Base-by-base conservation (phyloP, 1,140 invertebrate species). In the Leptinotarsa texana region DNA sequence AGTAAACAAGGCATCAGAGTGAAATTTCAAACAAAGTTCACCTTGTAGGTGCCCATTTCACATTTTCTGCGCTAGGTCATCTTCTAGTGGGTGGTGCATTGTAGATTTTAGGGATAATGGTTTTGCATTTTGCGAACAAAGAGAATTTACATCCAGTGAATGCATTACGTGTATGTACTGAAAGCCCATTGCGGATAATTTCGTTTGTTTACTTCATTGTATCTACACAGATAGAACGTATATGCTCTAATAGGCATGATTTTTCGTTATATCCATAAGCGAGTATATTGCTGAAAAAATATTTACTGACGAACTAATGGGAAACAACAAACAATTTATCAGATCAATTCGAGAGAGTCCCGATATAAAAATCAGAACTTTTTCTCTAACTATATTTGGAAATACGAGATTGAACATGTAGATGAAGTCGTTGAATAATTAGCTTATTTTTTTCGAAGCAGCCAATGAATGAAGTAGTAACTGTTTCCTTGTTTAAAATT, bases 181-280 rank as follows among this genome's bases (percentile, higher is more conserved):
- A 57, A 57, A 57, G 51, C 51, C 51, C n/a, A 57, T 57, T 57
- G 51, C 51, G 15, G 51, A 57, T 57, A 57, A 57, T n/a, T 57
- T 18, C 17, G n/a, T 57, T 57, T 57, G 51, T 57, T 57, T 57
- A 57, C 51, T 57, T 57, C 3, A 57, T 57, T 18, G 2, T 17
- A 57, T 4, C 51, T 13, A 57, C 13, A 57, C 51, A 57, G 51
- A 57, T 57, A 42, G 51, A 57, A 3, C 51, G 51, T n/a, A 57
- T n/a, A 57, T 57, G 17, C 17, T n/a, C 51, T 57, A 17, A 57
- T 57, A 57, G 51, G 51, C 51, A 57, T 57, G 51, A 57, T n/a
- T 17, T 42, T 57, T 57, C 4, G 33, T 42, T 42, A 3, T 42
- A 42, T 42, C 2, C 6, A 42, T 33, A 33, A 33, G 27, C 27